Conservation (phyloP, 1,140 invertebrate species). For the Nasonia vitripennis region DNA sequence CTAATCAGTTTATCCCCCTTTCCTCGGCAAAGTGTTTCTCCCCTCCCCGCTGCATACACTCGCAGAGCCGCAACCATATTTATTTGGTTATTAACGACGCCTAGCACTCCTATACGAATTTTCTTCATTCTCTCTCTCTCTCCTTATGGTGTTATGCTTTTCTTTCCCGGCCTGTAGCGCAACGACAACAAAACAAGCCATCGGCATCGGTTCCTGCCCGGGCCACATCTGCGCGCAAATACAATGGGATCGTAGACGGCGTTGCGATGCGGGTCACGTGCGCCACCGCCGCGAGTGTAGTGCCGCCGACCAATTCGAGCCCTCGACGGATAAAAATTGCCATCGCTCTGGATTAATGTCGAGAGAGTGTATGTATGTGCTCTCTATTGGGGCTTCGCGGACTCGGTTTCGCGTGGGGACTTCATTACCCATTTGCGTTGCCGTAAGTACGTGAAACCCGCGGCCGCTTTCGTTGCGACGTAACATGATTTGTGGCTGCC, state of each 20-base stretch:
- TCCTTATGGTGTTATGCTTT: too few relatives aligned
- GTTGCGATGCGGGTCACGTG: slow-evolving; percentile 55
- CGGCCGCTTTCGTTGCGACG: neutral
- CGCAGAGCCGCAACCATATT: neutral
- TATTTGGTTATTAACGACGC: slow-evolving; percentile 29
- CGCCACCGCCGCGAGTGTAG: slow-evolving; percentile 1
- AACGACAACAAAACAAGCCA: neutral
- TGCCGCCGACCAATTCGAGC: slow-evolving; percentile 25
- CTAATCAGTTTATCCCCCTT: slow-evolving; percentile 46
- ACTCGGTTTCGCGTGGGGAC: neutral
- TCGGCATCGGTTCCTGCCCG: slow-evolving; percentile 12
- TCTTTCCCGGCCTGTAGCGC: slow-evolving; percentile 8
- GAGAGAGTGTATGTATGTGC: slow-evolving; percentile 12
- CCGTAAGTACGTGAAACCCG: neutral
- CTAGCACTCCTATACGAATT: neutral
- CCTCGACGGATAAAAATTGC: slow-evolving; percentile 39
- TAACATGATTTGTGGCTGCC: neutral
- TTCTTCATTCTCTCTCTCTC: neutral
- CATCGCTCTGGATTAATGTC: slow-evolving; percentile 46
- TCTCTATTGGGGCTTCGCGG: neutral
- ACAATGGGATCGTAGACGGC: slow-evolving; percentile 44
- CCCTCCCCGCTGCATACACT: neutral
- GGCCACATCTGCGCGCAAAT: slow-evolving; percentile 50
- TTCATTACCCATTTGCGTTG: slow-evolving; percentile 22
- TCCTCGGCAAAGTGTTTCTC: slow-evolving; percentile 9